Conservation (phyloP, 1,140 invertebrate species). For the Pachyrhynchus sulphureomaculatus region DNA sequence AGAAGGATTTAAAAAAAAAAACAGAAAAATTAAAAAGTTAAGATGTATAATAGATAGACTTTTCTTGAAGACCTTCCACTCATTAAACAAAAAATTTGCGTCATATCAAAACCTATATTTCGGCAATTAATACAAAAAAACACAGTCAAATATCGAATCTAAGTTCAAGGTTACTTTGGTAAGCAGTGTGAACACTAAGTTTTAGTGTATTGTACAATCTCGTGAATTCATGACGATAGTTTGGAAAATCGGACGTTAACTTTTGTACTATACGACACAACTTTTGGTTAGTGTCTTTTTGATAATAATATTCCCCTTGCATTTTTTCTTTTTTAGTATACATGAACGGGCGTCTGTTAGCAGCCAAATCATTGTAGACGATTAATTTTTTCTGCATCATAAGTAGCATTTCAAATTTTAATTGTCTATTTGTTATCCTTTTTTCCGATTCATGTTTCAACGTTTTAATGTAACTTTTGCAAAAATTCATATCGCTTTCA, state of each 20-base stretch:
- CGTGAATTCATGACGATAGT: constrained; percentile 53
- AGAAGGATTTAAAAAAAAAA: too few species aligned
- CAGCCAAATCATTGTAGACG: constrained; percentile 56
- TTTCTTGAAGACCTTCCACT: too few species aligned
- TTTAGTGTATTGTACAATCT: constrained; percentile 58
- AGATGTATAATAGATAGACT: too few species aligned
- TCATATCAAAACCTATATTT: too few species aligned
- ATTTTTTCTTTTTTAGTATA: constrained; percentile 54
- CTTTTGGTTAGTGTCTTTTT: constrained; percentile 54
- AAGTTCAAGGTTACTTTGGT: too few species aligned
- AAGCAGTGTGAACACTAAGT: constrained; percentile 12
- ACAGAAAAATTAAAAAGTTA: too few species aligned
- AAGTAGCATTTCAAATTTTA: constrained; percentile 62
- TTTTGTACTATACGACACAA: constrained; percentile 57
- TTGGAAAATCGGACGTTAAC: constrained; percentile 60
- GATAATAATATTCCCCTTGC: constrained; percentile 54
- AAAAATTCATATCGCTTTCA: constrained; percentile 35
- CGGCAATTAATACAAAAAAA: too few species aligned
- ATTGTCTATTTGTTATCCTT: constrained; percentile 52
- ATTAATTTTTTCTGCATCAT: constrained; percentile 61
- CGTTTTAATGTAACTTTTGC: constrained; percentile 8
- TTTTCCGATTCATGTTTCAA: constrained; percentile 51
- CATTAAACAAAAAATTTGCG: too few species aligned
- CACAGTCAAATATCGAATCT: too few species aligned
- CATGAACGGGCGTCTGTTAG: constrained; percentile 52